Base-by-base conservation (phyloP, 2,888 invertebrate species). In the Andrena minutula region DNA sequence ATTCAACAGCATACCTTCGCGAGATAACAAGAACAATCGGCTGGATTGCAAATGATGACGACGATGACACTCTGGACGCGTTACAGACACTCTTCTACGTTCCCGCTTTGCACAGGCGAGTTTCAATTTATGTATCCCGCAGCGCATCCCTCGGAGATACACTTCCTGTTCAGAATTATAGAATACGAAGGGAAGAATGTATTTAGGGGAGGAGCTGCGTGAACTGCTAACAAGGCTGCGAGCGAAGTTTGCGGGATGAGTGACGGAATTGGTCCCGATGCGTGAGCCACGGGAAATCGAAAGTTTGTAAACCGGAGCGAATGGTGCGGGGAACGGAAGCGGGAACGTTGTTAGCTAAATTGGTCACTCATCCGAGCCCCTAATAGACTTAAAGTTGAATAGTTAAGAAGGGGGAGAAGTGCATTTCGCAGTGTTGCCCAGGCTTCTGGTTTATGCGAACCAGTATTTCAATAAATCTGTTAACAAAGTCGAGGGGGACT, bases 1-100 rank as follows among this genome's bases (percentile, higher is more conserved):
- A 72, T 74, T 66, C 53, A 70, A 77, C 70, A 26, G 49, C 70
- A 63, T 74, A 78, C 66, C 82, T 82, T 74, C 71, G 63, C 53
- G 32, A 78, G 60, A 53, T 78, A 82, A 82, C 83, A 82, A 78
- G 82, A 72, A 77, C 82, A 69, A 78, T 73, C 82, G 71, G 58
- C 23, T 41, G 49, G 47, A 63, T 74, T 65, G 58, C 64, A 70
- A 56, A 12, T 70, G 78, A 82, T 72, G 56, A 64, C 81, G 64
- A 51, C 71, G 79, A 80, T 79, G 66, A 79, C 63, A 73, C 72
- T 69, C 30, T 26, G 49, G 12, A n/a, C 51, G 61, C 58, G 41
- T 56, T n/a, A 28, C 56, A 10, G 47, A 23, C n/a, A 30, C 20
- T 16, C 20, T 26, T 30, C 60, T 51, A 47, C 47, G 41, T 12